A percentile compares a stretch with the other conserved stretches of the same genome.
These are phyloP conservation scores for Tillus elongatus DNA, from an alignment of 2,888 invertebrate species.

Conservation along the genomic window DNA sequence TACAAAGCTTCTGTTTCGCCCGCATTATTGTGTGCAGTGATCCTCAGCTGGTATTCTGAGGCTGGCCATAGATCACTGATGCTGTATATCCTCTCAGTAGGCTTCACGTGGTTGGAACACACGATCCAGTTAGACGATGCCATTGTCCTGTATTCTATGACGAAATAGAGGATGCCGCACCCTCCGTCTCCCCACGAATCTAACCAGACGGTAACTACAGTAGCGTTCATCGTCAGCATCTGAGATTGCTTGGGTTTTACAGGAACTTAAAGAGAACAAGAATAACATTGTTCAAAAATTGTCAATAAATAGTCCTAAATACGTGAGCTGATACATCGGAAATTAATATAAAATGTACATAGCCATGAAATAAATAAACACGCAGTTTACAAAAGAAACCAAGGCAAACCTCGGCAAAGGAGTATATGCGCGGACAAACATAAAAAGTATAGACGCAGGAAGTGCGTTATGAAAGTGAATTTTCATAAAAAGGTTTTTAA, in stretches of 20 bases:
- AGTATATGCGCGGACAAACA: no score
- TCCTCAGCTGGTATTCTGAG: conserved; percentile 62
- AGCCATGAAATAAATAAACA: no score
- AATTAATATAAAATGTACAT: no score
- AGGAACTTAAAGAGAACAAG: conserved; percentile 54
- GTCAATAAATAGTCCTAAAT: no score
- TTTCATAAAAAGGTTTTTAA: no score
- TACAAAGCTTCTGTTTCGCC: conserved; percentile 75
- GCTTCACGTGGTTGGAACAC: conserved; percentile 72
- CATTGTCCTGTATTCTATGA: conserved; percentile 66
- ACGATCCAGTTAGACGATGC: conserved; percentile 65
- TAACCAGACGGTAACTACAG: conserved; percentile 77
- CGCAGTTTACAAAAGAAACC: no score
- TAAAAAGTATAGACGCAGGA: no score
- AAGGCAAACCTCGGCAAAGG: no score
- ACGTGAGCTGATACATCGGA: no score
- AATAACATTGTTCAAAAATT: conserved; percentile 13
- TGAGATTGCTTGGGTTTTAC: conserved; percentile 72
- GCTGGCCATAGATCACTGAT: conserved; percentile 68
- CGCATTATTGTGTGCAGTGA: conserved; percentile 79
- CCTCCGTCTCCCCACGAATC: conserved; percentile 86
- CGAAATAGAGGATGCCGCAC: conserved; percentile 78
- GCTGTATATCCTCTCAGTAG: conserved; percentile 72
- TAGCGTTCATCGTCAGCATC: conserved; percentile 75
- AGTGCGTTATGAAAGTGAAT: no score